Evolutionary conservation across 2,113 vertebrate genomes (phyloP).

Genomic region (Romanogobio albipinnatus): DNA sequence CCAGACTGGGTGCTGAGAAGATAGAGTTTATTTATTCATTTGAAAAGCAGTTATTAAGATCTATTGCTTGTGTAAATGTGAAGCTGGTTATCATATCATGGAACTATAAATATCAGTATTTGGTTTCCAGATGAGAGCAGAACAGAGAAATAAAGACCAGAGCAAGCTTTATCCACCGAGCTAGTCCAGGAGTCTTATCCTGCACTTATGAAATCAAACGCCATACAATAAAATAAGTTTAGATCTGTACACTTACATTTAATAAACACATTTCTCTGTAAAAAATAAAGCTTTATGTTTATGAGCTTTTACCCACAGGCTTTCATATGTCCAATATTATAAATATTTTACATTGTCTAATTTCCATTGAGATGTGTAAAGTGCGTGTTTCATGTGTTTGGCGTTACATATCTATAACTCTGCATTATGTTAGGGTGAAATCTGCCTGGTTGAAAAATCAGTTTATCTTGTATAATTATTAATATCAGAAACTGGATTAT

Average conservation of each 20-base stretch:
- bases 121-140: background rate
- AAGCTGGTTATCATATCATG: background rate
- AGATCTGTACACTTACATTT: slow-evolving; percentile 3
- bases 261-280: slow-evolving; percentile 23
- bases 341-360: slow-evolving; percentile 26
- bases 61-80: background rate
- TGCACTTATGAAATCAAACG: background rate
- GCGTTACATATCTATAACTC: background rate
- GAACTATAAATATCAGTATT: background rate
- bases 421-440: background rate
- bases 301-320: background rate
- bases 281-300: slow-evolving; percentile 48
- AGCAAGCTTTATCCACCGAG: background rate
- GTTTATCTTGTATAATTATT: background rate
- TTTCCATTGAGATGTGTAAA: slow-evolving; percentile 16
- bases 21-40: slow-evolving; percentile 20
- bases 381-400: slow-evolving; percentile 22
- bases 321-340: background rate
- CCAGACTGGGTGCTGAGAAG: background rate
- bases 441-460: background rate
- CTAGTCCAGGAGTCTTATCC: background rate
- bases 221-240: background rate
- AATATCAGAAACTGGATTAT: background rate
- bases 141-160: slow-evolving; percentile 3
- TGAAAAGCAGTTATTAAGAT: slow-evolving; percentile 7